phyloP scores from a whole-genome alignment of 2,797 vertebrate genomes.

The Neomorphus geoffroyi region DNA sequence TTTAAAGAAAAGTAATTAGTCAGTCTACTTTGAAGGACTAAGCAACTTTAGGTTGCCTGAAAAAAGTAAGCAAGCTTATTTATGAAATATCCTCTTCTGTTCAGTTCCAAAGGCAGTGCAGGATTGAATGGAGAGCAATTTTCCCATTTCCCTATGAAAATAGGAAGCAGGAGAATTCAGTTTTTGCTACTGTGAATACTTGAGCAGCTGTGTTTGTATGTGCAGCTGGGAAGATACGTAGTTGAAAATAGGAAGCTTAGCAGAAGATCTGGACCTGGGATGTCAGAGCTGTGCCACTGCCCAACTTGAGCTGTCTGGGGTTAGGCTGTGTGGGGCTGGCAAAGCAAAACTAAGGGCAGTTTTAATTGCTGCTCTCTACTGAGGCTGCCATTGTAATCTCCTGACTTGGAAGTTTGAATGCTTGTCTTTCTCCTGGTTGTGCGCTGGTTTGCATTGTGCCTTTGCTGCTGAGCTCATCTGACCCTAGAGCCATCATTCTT shows the following conservation, averaged over 20 bases:
- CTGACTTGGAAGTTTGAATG: too few species aligned
- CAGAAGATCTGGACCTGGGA: not conserved
- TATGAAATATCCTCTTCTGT: not conserved
- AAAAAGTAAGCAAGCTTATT: not conserved
- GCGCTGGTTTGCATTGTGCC: not conserved
- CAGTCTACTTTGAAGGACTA: not conserved
- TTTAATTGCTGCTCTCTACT: not conserved
- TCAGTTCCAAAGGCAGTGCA: not conserved
- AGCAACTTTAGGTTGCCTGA: not conserved
- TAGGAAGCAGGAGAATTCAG: not conserved
- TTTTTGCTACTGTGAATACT: not conserved
- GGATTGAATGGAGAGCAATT: not conserved
- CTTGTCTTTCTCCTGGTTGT: not conserved
- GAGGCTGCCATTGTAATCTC: not conserved
- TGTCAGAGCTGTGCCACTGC: too few species aligned
- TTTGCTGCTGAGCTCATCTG: not conserved
- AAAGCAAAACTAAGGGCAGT: too few species aligned
- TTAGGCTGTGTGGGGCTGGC: not conserved
- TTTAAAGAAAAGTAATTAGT: not conserved
- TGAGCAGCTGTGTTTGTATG: not conserved
- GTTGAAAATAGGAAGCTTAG: not conserved
- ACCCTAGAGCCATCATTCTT: not conserved
- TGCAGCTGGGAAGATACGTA: accelerated
- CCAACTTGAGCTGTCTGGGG: not conserved
- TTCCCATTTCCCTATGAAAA: not conserved